A percentile compares a stretch with the other conserved stretches of the same genome.
phyloP scores from a whole-genome alignment of 2,113 vertebrate genomes.

The Zosterops pallidus region DNA sequence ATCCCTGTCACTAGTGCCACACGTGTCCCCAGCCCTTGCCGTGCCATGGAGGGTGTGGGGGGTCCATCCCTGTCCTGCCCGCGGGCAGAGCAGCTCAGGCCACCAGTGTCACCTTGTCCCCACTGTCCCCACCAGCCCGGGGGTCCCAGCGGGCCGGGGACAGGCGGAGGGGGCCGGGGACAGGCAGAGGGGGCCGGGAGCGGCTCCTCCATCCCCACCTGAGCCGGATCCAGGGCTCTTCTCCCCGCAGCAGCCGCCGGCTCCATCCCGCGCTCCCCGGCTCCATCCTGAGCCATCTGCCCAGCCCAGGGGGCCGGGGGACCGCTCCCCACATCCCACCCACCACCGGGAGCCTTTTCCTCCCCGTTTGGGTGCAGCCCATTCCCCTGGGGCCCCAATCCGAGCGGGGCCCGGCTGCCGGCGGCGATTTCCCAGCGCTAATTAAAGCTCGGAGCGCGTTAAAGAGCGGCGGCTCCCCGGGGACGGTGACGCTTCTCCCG shows the following conservation, averaged over 20 bases:
- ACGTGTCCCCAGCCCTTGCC: accelerated
- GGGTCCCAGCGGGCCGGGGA: accelerated
- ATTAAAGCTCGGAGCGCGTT: conserved; percentile 8
- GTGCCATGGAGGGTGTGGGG: accelerated
- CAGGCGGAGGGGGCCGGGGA: not conserved
- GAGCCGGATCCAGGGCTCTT: not conserved
- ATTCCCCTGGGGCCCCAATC: not conserved
- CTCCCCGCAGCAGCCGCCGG: not conserved
- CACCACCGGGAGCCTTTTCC: accelerated
- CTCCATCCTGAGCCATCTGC: not conserved
- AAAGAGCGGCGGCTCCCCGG: not conserved
- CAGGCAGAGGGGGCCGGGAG: not conserved
- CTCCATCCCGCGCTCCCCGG: not conserved
- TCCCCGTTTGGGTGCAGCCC: accelerated
- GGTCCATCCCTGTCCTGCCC: not conserved
- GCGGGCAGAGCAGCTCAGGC: accelerated
- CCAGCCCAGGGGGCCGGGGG: accelerated
- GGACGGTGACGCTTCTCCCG: not conserved
- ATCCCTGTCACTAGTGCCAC: accelerated
- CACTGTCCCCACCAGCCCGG: accelerated
- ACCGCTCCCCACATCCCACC: not conserved
- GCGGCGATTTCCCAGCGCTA: conserved; percentile 19
- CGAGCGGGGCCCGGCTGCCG: not conserved
- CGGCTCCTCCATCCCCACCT: not conserved
- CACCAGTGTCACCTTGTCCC: accelerated